These are phyloP conservation scores for Ischnus inquisitorius DNA, from an alignment of 2,888 invertebrate genomes.

Conservation along the genomic window DNA sequence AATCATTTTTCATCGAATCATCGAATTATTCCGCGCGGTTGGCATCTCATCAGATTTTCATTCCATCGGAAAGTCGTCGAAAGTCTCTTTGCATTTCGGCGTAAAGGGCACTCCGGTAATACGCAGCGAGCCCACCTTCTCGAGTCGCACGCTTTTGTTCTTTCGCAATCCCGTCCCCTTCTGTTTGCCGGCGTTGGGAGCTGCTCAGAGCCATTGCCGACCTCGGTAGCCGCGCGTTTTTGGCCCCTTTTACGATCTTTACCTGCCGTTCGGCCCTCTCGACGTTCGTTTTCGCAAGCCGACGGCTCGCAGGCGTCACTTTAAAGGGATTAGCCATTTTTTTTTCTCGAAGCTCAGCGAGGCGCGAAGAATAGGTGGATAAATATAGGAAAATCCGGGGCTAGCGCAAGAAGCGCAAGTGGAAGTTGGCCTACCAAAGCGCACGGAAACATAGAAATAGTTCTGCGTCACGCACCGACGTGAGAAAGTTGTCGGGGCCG, in stretches of 20 bases:
- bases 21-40: too few species aligned
- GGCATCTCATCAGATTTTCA: too few species aligned
- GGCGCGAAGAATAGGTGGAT: conserved; percentile 30
- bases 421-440: conserved; percentile 17
- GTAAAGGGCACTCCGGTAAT: too few species aligned
- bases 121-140: too few species aligned
- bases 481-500: conserved; percentile 76
- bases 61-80: too few species aligned
- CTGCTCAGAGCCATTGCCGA: conserved; percentile 31
- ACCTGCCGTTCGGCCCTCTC: conserved; percentile 75
- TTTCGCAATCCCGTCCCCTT: conserved; percentile 67
- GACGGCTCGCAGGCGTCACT: conserved; percentile 75
- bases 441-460: conserved; percentile 63
- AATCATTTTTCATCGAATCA: too few species aligned
- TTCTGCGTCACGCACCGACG: conserved; percentile 73
- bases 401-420: conserved; percentile 6
- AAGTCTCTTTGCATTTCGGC: conserved; percentile 41
- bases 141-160: conserved; percentile 77
- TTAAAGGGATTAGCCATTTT: conserved; percentile 79
- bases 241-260: conserved; percentile 66
- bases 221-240: conserved; percentile 28
- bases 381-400: conserved; percentile 12
- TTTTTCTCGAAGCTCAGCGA: conserved; percentile 31
- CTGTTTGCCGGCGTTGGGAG: conserved; percentile 37
- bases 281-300: conserved; percentile 62